A percentile compares a stretch with the other conserved stretches of the same genome.
phyloP scores from a whole-genome alignment of 2,797 vertebrate genomes.

The Hydrocynus forskahlii region DNA sequence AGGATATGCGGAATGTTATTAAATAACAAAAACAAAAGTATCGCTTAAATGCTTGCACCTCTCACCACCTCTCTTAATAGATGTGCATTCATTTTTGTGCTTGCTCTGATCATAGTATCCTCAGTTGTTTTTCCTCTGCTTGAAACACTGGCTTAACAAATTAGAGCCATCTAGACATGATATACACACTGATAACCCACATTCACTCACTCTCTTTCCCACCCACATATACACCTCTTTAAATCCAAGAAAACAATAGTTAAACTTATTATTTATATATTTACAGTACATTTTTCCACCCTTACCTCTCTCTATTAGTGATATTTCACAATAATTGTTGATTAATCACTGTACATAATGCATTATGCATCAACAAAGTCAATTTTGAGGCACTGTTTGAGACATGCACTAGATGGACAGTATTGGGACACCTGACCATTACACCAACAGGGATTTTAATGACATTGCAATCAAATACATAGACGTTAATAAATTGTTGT shows the following conservation, averaged over 20 bases:
- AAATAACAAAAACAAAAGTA: no score
- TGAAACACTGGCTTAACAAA: conserved; percentile 65
- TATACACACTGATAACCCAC: background rate
- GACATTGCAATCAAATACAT: no score
- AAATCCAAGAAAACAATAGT: no score
- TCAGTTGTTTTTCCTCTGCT: conserved; percentile 50
- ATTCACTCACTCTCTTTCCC: background rate
- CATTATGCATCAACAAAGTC: background rate
- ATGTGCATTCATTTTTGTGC: no score
- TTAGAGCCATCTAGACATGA: conserved; percentile 57
- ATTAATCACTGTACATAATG: background rate
- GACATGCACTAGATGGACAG: no score
- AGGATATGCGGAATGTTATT: no score
- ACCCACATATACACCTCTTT: background rate
- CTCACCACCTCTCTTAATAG: no score
- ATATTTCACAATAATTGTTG: background rate
- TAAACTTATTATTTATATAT: no score
- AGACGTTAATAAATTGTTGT: no score
- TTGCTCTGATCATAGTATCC: background rate
- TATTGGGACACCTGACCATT: no score
- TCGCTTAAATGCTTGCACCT: no score
- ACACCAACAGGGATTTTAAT: no score
- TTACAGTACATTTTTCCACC: background rate
- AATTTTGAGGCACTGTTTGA: background rate
- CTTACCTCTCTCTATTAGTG: background rate